A percentile compares a stretch with the other conserved stretches of the same genome.
Evolutionary conservation across 2,888 invertebrate species (phyloP).

Genomic region (Lucinisca nassula): DNA sequence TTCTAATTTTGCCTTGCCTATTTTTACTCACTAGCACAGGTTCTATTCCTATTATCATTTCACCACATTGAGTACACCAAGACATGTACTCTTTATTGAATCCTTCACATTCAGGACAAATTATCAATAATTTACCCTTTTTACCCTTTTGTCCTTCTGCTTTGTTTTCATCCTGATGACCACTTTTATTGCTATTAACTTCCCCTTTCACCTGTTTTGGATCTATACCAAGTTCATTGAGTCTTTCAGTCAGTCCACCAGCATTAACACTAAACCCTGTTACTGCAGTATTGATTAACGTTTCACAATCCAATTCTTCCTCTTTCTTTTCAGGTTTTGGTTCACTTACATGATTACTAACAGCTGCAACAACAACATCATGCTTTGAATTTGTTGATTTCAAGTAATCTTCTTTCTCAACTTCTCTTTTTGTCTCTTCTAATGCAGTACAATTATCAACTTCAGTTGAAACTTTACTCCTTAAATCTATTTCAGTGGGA

Average conservation of each 20-base stretch:
- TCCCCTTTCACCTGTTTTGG: constrained; percentile 70
- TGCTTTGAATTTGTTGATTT: background rate
- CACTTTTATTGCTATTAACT: background rate
- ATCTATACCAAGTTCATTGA: constrained; percentile 80
- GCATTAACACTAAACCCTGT: constrained; percentile 75
- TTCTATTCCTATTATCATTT: constrained; percentile 82
- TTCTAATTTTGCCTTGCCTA: constrained; percentile 62
- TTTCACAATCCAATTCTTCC: constrained; percentile 51
- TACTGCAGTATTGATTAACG: constrained; percentile 68
- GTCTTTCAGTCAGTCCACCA: constrained; percentile 81
- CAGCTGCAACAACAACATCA: constrained; percentile 42
- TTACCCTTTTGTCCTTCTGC: constrained; percentile 31
- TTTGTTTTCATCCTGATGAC: background rate
- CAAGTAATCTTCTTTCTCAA: background rate
- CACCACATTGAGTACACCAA: constrained; percentile 84
- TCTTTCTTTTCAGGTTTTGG: background rate
- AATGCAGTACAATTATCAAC: background rate
- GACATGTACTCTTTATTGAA: constrained; percentile 83
- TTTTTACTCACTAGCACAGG: constrained; percentile 74
- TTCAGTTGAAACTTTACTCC: no score
- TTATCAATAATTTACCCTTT: constrained; percentile 69
- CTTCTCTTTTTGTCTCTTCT: no score
- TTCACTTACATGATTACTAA: constrained; percentile 10
- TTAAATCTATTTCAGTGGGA: background rate
- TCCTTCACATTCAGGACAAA: constrained; percentile 82